phyloP scores from a whole-genome alignment of 2,797 vertebrate genomes.

The Fringilla coelebs region DNA sequence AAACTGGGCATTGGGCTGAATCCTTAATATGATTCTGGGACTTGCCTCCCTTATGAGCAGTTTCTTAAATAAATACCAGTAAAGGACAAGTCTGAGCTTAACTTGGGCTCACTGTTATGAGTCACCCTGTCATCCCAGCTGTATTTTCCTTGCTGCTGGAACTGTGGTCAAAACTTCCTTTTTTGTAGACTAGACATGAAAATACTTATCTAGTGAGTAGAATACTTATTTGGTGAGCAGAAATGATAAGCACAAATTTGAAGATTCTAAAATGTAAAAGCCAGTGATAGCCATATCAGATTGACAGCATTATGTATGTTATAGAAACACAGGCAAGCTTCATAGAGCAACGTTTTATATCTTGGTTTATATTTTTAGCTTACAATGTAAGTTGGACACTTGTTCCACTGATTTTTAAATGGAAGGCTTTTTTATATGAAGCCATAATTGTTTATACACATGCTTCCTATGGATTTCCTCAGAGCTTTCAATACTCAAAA shows the following conservation, averaged over 20 bases:
- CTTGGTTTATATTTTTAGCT: neutral
- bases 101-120: neutral
- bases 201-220: neutral
- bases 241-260: neutral
- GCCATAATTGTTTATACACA: neutral
- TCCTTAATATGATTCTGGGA: neutral
- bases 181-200: neutral
- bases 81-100: neutral
- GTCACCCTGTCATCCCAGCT: neutral
- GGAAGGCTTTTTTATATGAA: neutral
- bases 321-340: neutral
- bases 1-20: neutral
- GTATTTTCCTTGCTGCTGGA: neutral
- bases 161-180: neutral
- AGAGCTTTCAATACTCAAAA: neutral
- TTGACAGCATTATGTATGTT: neutral
- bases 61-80: neutral
- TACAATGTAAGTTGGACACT: neutral
- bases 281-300: neutral
- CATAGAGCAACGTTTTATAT: neutral
- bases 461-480: neutral
- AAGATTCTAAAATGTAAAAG: neutral
- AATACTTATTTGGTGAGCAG: neutral
- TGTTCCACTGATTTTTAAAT: neutral
- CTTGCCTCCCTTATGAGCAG: neutral